A percentile compares a stretch with the other conserved stretches of the same genome.
Conservation (phyloP, 2,797 vertebrate genomes). For the Crocodylus rhombifer region DNA sequence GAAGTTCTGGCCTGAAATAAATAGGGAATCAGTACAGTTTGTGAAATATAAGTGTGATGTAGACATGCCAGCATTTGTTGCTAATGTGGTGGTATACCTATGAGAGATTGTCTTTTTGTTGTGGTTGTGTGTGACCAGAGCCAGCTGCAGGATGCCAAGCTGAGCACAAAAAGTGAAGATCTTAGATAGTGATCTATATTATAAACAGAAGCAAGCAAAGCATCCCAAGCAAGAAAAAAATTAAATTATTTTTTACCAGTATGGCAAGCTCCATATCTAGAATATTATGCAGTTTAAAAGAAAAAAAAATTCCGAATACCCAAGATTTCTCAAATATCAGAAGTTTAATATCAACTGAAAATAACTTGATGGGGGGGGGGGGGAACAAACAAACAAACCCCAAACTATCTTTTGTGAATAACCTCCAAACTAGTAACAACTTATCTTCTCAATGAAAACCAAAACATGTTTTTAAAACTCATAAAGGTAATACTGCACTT, state of each 20-base stretch:
- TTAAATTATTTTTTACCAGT: not conserved
- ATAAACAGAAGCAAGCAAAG: not conserved
- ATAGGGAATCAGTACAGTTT: not conserved
- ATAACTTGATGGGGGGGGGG: not conserved
- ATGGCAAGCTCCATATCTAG: not conserved
- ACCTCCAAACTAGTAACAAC: not conserved
- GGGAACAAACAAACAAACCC: not conserved
- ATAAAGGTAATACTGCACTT: not conserved
- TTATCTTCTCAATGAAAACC: not conserved
- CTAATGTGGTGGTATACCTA: not conserved
- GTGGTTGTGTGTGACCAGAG: not conserved
- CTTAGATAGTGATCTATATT: not conserved
- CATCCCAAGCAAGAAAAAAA: not conserved
- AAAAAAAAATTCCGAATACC: not conserved
- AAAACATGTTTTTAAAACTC: not conserved
- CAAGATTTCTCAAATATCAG: not conserved
- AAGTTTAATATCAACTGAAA: not conserved
- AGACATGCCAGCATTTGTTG: not conserved
- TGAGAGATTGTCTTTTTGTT: not conserved
- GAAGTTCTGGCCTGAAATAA: not conserved
- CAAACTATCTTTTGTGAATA: not conserved
- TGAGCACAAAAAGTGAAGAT: not conserved
- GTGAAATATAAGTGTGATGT: accelerated
- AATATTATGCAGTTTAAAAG: not conserved
- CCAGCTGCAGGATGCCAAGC: not conserved